These are phyloP conservation scores for Rhagoletis pomonella DNA, from an alignment of 1,140 invertebrate species.

Conservation along the genomic window DNA sequence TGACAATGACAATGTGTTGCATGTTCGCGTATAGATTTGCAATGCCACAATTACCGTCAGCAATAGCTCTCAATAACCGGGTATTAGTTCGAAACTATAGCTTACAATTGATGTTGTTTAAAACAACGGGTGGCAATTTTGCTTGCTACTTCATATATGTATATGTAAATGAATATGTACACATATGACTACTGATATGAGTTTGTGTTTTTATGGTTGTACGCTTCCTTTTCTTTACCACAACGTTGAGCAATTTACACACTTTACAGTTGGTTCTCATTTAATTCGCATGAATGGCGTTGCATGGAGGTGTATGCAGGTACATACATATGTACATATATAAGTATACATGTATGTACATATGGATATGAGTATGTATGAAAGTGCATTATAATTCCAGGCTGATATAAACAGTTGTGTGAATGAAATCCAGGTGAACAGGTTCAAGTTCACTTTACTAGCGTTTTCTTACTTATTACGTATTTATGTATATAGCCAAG, in stretches of 20 bases:
- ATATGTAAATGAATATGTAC: not conserved
- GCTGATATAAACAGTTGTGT: no score
- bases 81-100: conserved; percentile 7
- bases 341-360: not conserved
- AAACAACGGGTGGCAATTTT: not conserved
- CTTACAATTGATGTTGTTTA: no score
- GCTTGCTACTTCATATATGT: no score
- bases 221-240: not conserved
- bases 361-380: not conserved
- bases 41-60: conserved; percentile 33
- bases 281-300: not conserved
- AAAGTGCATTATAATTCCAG: not conserved
- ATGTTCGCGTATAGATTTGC: conserved; percentile 29
- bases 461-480: not conserved
- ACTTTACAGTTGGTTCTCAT: conserved; percentile 33
- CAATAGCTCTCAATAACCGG: conserved; percentile 24
- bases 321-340: not conserved
- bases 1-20: conserved; percentile 37
- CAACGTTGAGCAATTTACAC: conserved; percentile 28
- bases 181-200: not conserved
- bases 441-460: not conserved
- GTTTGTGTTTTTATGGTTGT: not conserved
- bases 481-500: not conserved
- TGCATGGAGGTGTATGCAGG: not conserved
- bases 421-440: not conserved